Conservation (phyloP, 1,140 invertebrate species). For the Coenobita brevimanus region DNA sequence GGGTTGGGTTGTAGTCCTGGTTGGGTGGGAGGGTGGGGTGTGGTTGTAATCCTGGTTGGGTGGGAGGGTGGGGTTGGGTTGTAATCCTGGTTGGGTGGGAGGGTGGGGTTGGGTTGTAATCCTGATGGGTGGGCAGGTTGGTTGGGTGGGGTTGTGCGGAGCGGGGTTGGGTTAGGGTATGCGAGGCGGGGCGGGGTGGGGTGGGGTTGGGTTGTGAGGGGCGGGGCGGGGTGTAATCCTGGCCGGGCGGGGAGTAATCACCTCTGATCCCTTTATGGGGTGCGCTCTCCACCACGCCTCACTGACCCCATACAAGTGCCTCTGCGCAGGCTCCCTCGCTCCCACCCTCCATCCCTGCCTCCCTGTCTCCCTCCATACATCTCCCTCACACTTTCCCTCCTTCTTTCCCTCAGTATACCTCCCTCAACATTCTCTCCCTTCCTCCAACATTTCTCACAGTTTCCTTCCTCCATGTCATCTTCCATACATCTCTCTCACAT, state of each 20-base stretch:
- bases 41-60: too few species aligned
- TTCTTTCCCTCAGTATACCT: not conserved
- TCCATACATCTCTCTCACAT: not conserved
- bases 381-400: not conserved
- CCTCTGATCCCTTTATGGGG: constrained; percentile 9
- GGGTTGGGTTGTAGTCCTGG: too few species aligned
- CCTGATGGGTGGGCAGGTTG: too few species aligned
- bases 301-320: constrained; percentile 23
- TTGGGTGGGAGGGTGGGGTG: too few species aligned
- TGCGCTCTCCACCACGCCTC: constrained; percentile 5
- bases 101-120: too few species aligned
- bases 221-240: not conserved
- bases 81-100: too few species aligned
- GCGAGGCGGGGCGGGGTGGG: not conserved
- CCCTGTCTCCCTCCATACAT: not conserved
- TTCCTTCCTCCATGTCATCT: not conserved
- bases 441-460: not conserved
- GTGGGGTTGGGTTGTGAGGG: not conserved
- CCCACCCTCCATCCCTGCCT: constrained; percentile 1
- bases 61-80: too few species aligned
- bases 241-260: constrained; percentile 25
- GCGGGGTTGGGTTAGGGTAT: not conserved
- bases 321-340: constrained; percentile 14
- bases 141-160: too few species aligned
- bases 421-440: not conserved